Percentiles rank a stretch among this genome's conserved stretches.
Conservation (phyloP, 2,888 invertebrate species). For the Bembecia ichneumoniformis region DNA sequence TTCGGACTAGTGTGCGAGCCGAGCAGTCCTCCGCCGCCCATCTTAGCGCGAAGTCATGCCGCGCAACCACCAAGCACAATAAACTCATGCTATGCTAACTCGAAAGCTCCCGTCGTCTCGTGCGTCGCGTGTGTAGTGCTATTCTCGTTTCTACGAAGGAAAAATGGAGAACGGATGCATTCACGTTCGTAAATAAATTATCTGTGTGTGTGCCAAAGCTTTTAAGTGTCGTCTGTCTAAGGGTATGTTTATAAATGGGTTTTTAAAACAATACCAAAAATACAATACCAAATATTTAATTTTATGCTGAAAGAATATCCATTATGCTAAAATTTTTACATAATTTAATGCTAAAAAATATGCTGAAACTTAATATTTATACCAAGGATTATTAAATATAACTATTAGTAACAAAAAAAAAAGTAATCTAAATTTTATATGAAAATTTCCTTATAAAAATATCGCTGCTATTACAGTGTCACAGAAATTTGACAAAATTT, state of each 20-base stretch:
- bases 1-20: not conserved
- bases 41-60: constrained; percentile 52
- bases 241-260: not conserved
- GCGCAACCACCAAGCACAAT: constrained; percentile 21
- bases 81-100: constrained; percentile 5
- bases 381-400: too few species aligned
- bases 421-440: too few species aligned
- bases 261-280: too few species aligned
- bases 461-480: too few species aligned
- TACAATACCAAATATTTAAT: too few species aligned
- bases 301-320: too few species aligned
- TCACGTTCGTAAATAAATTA: constrained; percentile 55
- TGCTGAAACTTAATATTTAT: too few species aligned
- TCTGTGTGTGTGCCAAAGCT: constrained; percentile 51
- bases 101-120: constrained; percentile 4
- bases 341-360: too few species aligned
- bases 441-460: too few species aligned
- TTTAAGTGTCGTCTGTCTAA: constrained; percentile 27
- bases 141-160: constrained; percentile 4
- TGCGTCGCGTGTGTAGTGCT: constrained; percentile 32
- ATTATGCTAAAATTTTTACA: too few species aligned
- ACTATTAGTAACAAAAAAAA: too few species aligned
- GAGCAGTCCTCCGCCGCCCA: constrained; percentile 49
- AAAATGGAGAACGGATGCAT: constrained; percentile 17
- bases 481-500: too few species aligned